Evolutionary conservation across 2,797 vertebrate species (phyloP), one percentile per base, ranked within the genome.

Genomic region (Chloroceryle inda): DNA sequence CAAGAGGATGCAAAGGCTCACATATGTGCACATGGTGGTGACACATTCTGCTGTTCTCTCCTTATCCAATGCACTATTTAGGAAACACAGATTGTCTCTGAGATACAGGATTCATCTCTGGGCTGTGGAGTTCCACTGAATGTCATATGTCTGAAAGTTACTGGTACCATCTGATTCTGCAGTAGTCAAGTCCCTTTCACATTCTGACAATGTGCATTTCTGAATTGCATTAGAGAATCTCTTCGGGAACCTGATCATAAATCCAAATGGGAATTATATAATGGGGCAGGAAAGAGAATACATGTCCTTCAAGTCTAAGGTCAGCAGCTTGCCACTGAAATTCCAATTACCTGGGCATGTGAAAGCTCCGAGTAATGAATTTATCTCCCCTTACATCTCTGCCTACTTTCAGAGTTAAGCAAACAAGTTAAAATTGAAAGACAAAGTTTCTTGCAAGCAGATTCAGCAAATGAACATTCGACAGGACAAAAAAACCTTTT

Each of bases 1-100:
- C 8, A 53, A 72, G 35, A 72, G 19, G 53, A 47, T 16, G 13
- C 11, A 50, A 23, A 64, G 33, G 20, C 27, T 29, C 1, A 0
- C 47, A 4, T 14, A 11, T 0, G 11, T 16, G 27, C 33, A n/a
- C 23, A 26, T 21, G 2, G 0, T n/a, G 42, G 9, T 59, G n/a
- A 4, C 15, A 0, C 37, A 22, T 27, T 29, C 55, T 37, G 4
- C 4, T 6, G 17, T 40, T 23, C 5, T 59, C 27, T 67, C 55
- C 52, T 64, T 61, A 23, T n/a, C 56, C 31, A 33, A 1, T 15
- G 18, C 0, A 0, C 10, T 80, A 5, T 26, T 74, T 35, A 74
- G 49, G 50, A 85, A n/a, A 35, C 15, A 50, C 3, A 50, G 22
- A 8, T 62, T 6, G 2, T 7, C 9, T 40, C 67, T 73, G 38